Base-by-base conservation (phyloP, 2,888 invertebrate species). In the Limenitis camilla region DNA sequence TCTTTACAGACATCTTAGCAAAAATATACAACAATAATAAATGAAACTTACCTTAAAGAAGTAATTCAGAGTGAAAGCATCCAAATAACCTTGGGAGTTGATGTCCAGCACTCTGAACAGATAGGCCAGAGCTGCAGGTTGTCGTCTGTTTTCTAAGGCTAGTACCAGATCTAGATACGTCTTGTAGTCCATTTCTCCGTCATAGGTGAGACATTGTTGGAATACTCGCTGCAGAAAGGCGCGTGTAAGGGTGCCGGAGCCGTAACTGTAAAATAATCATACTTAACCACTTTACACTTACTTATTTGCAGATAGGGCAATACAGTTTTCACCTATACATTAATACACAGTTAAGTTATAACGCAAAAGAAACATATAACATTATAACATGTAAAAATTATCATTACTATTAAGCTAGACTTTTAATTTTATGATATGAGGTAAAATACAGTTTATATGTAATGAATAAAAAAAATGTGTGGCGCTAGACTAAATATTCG, bases 131-230 rank as follows among this genome's bases (percentile, higher is more conserved):
- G 97, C 93, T 63, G 97, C 96, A 0, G 97, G 96, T 74, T 98
- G 97, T 58, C 93, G 91, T 19, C 96, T 90, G 83, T 98, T 97
- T 80, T 98, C 97, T 60, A 98, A 81, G 0, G 98, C 98, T 32
- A 98, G 88, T 0, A 97, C 96, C 74, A 99, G 93, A 75, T 98
- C 97, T 28, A 99, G 85, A 76, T 97, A 99, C 0, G 97, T 96
- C 82, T 98, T 98, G 84, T 98, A 99, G 81, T 99, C 98, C 95
- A 96, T 96, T 80, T 96, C 96, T 0, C 95, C 95, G 64, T 96
- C 95, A 74, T 97, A 98, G 0, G 98, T 98, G 4, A 97, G 90
- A 68, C 96, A 97, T 69, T 97, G 97, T 75, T 98, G 96, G 82
- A 97, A 98, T 0, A 98, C 95, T 35, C 97, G 90, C 67, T 96